These are phyloP conservation scores for Mastacembelus armatus DNA, from an alignment of 2,797 vertebrate species.

Conservation along the genomic window DNA sequence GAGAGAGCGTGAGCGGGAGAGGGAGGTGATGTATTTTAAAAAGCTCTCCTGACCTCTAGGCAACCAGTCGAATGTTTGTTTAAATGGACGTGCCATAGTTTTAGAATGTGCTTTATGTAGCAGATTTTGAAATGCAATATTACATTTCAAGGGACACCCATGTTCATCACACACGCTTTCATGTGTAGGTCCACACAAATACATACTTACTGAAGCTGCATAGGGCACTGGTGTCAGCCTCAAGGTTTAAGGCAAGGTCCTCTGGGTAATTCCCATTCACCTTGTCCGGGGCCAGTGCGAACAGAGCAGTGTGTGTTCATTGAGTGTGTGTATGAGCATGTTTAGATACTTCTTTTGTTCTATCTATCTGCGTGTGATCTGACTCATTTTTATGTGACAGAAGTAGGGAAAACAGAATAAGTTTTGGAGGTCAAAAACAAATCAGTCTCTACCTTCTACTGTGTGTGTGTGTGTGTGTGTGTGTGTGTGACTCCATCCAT, in stretches of 20 bases:
- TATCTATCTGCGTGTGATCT: conserved; percentile 56
- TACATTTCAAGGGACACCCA: conserved; percentile 80
- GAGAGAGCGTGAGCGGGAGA: conserved; percentile 38
- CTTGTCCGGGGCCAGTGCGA: conserved; percentile 70
- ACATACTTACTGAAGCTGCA: conserved; percentile 58
- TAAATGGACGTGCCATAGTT: conserved; percentile 79
- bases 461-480: conserved; percentile 26
- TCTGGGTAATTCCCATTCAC: conserved; percentile 84
- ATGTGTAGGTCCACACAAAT: conserved; percentile 16
- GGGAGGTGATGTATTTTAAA: conserved; percentile 83
- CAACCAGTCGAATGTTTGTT: conserved; percentile 70
- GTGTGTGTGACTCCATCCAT: background rate
- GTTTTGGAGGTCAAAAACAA: conserved; percentile 84
- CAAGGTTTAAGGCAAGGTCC: conserved; percentile 83
- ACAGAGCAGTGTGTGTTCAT: conserved; percentile 19
- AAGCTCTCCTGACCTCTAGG: conserved; percentile 80
- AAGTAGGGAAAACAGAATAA: conserved; percentile 67
- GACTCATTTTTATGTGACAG: conserved; percentile 64
- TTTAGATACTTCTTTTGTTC: conserved; percentile 50
- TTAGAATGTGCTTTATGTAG: conserved; percentile 85
- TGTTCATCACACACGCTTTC: conserved; percentile 46
- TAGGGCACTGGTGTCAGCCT: conserved; percentile 80
- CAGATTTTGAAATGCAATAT: conserved; percentile 82
- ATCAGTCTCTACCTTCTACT: conserved; percentile 31
- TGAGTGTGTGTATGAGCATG: conserved; percentile 31